Evolutionary conservation across 2,113 vertebrate species (phyloP).

Genomic region (Cyanoderma ruficeps): DNA sequence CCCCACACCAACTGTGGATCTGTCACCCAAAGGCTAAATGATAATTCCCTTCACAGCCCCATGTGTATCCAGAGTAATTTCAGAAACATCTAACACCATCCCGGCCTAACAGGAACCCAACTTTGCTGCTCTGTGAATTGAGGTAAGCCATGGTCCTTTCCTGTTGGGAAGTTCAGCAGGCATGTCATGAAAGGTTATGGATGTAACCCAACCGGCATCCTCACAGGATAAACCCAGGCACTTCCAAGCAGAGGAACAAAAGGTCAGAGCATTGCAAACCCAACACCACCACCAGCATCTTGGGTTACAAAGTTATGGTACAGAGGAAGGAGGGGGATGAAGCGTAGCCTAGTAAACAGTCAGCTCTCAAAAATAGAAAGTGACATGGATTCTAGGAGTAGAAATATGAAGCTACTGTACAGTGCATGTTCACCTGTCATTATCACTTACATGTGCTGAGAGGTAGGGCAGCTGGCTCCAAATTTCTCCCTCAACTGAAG

Average conservation of each 20-base stretch:
- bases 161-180: not conserved
- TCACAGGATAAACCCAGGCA: not conserved
- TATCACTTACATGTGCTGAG: constrained; percentile 33
- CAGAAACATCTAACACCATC: not conserved
- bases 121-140: not conserved
- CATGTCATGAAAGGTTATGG: not conserved
- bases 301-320: constrained; percentile 36
- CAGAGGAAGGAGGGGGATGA: constrained; percentile 7
- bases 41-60: not conserved
- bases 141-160: not conserved
- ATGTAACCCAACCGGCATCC: not conserved
- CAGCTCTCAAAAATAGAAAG: constrained; percentile 60
- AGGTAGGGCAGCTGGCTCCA: not conserved
- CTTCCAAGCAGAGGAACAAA: constrained; percentile 25
- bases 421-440: constrained; percentile 38
- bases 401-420: constrained; percentile 47
- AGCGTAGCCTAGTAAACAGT: not conserved
- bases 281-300: constrained; percentile 2
- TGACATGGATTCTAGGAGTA: not conserved
- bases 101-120: not conserved
- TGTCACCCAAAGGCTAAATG: not conserved
- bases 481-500: not conserved
- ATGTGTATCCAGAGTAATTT: not conserved
- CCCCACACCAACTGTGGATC: not conserved
- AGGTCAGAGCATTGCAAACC: constrained; percentile 58